Evolutionary conservation across 2,797 vertebrate genomes (phyloP), one percentile per base, ranked within the genome.

Genomic region (Anomalospiza imberbis): DNA sequence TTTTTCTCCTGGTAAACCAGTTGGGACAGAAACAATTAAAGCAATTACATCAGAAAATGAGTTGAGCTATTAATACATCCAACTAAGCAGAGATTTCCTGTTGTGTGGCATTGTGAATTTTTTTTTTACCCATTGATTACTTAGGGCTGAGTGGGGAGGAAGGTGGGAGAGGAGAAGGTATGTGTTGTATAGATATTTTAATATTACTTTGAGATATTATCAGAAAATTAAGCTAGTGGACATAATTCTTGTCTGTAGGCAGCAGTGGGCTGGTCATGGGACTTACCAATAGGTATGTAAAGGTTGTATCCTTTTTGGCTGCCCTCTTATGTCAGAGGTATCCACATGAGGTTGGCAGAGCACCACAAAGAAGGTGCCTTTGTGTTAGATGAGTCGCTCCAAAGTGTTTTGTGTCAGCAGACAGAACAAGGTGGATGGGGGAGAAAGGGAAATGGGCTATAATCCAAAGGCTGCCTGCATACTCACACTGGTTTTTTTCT

Each of bases 21-120:
- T 93, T 95, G 89, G 88, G 94, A 92, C 74, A 93, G 79, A 84
- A 96, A 87, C 79, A 92, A 96, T 86, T 91, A 95, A 96, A 92
- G 89, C 79, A 91, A 88, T 96, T 93, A 62, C 71, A 94, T 85
- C 57, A 88, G 93, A 95, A 89, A 89, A 96, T 79, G 72, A 74
- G 48, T 79, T 78, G 93, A 90, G 68, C 77, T 93, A 89, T 96
- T 96, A 96, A 96, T 94, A 82, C 21, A 51, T 67, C 25, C 44
- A 78, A 28, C 85, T 87, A 91, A 87, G 63, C 65, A 88, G 89
- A 93, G 71, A 85, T 88, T 96, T 96, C 63, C 75, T 53, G 58
- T 97, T 85, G 58, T 84, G 45, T 92, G 58, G 66, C 26, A 48
- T 34, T 79, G 31, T 82, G 83, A 60, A 2, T 34, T 54, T 38